Evolutionary conservation across 2,113 vertebrate genomes (phyloP).

Genomic region (Bambusicola thoracicus): DNA sequence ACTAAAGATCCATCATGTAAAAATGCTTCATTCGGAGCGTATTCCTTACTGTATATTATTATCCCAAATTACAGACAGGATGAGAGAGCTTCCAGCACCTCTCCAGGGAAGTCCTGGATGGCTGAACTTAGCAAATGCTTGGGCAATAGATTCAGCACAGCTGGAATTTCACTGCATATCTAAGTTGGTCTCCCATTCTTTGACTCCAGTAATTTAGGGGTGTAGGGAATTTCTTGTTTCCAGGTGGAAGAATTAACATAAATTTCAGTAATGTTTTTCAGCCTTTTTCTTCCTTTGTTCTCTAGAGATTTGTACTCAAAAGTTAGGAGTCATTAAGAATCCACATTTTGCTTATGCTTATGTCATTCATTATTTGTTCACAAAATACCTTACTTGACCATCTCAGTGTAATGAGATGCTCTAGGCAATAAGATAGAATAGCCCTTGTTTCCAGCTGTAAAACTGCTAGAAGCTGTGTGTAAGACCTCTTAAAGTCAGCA

Average conservation of each 20-base stretch:
- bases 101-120: neutral
- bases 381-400: neutral
- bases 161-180: neutral
- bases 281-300: neutral
- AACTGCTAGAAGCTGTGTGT: neutral
- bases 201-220: neutral
- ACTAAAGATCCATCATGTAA: neutral
- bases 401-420: neutral
- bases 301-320: neutral
- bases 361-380: neutral
- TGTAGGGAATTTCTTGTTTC: neutral
- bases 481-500: neutral
- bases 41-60: neutral
- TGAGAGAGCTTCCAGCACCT: neutral
- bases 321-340: neutral
- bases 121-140: neutral
- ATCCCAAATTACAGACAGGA: neutral
- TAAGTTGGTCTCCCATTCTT: neutral
- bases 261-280: neutral
- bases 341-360: neutral
- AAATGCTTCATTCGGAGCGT: neutral
- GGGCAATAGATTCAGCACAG: neutral
- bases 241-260: neutral
- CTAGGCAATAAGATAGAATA: fast-evolving
- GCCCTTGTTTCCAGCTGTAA: neutral